A percentile compares a stretch with the other conserved stretches of the same genome.
Conservation (phyloP, 2,888 invertebrate genomes). For the Dynastes maya region DNA sequence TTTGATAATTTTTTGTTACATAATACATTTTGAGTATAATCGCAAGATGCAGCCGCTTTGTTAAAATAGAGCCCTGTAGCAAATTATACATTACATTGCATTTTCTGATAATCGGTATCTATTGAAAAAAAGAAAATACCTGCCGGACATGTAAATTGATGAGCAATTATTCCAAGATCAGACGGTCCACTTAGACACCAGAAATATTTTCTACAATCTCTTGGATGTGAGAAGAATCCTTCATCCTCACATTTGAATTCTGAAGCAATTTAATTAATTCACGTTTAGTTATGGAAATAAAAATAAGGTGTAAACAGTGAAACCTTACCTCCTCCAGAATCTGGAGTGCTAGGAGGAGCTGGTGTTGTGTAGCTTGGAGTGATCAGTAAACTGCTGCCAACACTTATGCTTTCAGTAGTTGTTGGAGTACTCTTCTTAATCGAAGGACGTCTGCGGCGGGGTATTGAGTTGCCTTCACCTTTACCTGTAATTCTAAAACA, state of each 20-base stretch:
- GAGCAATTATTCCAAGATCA: slow-evolving; percentile 90
- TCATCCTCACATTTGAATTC: slow-evolving; percentile 95
- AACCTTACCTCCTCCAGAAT: slow-evolving; percentile 84
- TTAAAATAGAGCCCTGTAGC: slow-evolving; percentile 88
- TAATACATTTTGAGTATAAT: slow-evolving; percentile 90
- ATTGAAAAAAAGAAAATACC: slow-evolving; percentile 70
- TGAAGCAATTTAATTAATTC: slow-evolving; percentile 63
- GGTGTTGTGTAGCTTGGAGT: slow-evolving; percentile 77
- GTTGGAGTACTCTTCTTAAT: slow-evolving; percentile 57
- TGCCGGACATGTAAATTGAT: slow-evolving; percentile 94
- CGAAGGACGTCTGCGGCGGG: slow-evolving; percentile 49
- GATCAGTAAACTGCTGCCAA: slow-evolving; percentile 68
- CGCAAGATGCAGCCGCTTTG: slow-evolving; percentile 92
- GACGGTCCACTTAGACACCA: slow-evolving; percentile 94
- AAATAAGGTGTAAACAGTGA: neutral
- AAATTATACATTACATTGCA: slow-evolving; percentile 19
- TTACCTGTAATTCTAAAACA: slow-evolving; percentile 30
- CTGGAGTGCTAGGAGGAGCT: slow-evolving; percentile 91
- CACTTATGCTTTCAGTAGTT: slow-evolving; percentile 72
- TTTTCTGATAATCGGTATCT: neutral
- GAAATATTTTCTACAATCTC: slow-evolving; percentile 95
- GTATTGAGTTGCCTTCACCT: slow-evolving; percentile 13
- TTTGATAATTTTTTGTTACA: slow-evolving; percentile 79
- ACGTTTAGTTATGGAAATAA: neutral
- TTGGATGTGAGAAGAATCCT: slow-evolving; percentile 92